Conservation (phyloP, 1,140 invertebrate genomes). For the Arion vulgaris region DNA sequence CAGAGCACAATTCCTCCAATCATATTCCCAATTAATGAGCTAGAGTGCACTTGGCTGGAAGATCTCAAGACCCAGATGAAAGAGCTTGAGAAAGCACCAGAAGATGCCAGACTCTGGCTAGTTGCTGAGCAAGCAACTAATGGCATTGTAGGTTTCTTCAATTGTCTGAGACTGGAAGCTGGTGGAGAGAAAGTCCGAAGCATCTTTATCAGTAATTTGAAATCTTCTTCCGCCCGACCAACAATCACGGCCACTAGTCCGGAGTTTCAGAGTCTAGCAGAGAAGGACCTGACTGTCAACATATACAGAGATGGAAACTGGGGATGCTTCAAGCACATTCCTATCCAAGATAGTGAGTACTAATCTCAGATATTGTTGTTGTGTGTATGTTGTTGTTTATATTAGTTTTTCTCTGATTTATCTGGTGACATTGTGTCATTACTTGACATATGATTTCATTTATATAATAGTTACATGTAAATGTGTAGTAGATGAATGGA, state of each 20-base stretch:
- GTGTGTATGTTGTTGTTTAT: neutral
- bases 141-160: slow-evolving; percentile 89
- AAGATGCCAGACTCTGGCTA: slow-evolving; percentile 67
- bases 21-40: slow-evolving; percentile 62
- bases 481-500: too few relatives aligned
- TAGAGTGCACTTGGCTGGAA: slow-evolving; percentile 82
- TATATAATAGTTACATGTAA: too few relatives aligned
- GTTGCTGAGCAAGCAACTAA: slow-evolving; percentile 66
- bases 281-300: slow-evolving; percentile 87
- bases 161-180: slow-evolving; percentile 88
- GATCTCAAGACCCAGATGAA: slow-evolving; percentile 79
- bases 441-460: too few relatives aligned
- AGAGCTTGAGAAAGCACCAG: slow-evolving; percentile 72
- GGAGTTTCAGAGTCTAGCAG: slow-evolving; percentile 79
- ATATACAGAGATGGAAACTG: slow-evolving; percentile 84
- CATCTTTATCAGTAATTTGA: slow-evolving; percentile 34
- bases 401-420: neutral
- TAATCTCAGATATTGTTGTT: neutral
- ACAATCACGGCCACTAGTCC: slow-evolving; percentile 30
- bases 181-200: slow-evolving; percentile 80
- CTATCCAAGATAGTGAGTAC: slow-evolving; percentile 69
- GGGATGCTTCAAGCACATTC: slow-evolving; percentile 88
- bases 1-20: slow-evolving; percentile 24
- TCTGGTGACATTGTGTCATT: neutral
- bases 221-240: slow-evolving; percentile 11